Evolutionary conservation across 2,797 vertebrate genomes (phyloP).

Genomic region (Darevskia nairensis): DNA sequence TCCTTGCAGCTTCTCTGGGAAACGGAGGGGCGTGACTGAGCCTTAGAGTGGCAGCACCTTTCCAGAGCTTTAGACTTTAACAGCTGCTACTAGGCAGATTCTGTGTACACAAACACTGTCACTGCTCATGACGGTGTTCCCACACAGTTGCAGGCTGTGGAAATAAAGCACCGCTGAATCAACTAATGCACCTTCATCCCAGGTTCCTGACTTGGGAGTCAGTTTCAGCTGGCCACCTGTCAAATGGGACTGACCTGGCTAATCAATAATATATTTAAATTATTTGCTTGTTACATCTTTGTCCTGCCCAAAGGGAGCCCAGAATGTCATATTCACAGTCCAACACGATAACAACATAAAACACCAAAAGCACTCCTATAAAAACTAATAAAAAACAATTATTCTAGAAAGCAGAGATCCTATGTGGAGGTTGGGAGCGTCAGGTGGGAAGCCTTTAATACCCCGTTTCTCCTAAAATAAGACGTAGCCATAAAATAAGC

Average conservation of each 20-base stretch:
- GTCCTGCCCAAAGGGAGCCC: no score
- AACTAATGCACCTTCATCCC: no score
- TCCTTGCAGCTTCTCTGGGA: neutral
- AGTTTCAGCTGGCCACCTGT: neutral
- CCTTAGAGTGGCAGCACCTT: neutral
- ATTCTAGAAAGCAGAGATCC: neutral
- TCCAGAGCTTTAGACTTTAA: neutral
- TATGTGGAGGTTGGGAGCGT: neutral
- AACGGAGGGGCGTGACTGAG: neutral
- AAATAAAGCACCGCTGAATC: neutral
- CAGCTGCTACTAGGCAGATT: neutral
- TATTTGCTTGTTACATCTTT: no score
- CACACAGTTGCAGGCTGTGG: neutral
- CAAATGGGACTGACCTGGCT: neutral
- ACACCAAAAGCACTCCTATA: neutral
- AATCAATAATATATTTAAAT: neutral
- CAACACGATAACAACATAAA: neutral
- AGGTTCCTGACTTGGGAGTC: neutral
- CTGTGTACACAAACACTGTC: no score
- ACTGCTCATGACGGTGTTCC: neutral
- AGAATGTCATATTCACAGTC: no score
- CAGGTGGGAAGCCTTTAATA: neutral
- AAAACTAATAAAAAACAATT: neutral
- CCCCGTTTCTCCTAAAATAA: no score
- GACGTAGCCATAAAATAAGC: no score